Evolutionary conservation across 2,797 vertebrate genomes (phyloP).

Genomic region (Bradypodion ventrale): DNA sequence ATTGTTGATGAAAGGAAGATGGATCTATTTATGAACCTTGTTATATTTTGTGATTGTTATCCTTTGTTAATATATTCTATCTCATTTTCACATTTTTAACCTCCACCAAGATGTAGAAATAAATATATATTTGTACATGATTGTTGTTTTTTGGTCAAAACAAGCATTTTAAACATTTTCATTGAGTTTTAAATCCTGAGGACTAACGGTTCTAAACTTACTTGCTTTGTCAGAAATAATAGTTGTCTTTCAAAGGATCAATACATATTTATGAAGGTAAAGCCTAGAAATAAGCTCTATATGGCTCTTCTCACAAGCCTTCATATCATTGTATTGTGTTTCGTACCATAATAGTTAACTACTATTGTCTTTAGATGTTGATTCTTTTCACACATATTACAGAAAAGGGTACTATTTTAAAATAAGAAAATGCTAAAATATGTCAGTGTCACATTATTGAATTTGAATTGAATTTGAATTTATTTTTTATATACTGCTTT

Average conservation of each 20-base stretch:
- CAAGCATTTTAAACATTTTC: neutral
- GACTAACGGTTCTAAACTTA: no score
- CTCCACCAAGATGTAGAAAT: neutral
- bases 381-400: no score
- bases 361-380: constrained; percentile 16
- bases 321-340: neutral
- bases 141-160: neutral
- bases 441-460: no score
- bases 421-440: no score
- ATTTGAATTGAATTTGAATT: no score
- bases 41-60: neutral
- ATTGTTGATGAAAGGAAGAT: neutral
- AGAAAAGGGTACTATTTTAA: no score
- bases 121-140: neutral
- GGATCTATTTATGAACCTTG: neutral
- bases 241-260: neutral
- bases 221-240: no score
- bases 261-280: neutral
- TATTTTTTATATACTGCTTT: no score
- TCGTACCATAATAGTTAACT: neutral
- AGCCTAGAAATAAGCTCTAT: neutral
- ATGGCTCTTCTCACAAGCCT: neutral
- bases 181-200: neutral
- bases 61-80: neutral
- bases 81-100: neutral